A percentile compares a stretch with the other conserved stretches of the same genome.
Evolutionary conservation across 2,888 invertebrate genomes (phyloP).

Genomic region (Aphodius granarius): DNA sequence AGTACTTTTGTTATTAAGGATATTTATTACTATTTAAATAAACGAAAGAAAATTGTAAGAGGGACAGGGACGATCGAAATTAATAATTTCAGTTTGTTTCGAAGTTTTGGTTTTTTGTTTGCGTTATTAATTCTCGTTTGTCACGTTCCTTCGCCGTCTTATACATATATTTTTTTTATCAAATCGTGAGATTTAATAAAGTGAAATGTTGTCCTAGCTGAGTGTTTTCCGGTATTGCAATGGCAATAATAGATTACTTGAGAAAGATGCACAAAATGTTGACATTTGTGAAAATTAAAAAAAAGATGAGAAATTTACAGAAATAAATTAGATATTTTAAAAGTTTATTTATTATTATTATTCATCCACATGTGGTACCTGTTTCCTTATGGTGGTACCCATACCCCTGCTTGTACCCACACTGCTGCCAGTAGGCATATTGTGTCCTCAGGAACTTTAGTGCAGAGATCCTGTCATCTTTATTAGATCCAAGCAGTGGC

Average conservation of each 20-base stretch:
- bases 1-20: constrained; percentile 41
- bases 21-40: constrained; percentile 40
- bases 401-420: too few species aligned
- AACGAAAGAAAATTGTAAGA: constrained; percentile 41
- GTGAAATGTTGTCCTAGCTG: neutral
- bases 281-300: neutral
- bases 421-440: too few species aligned
- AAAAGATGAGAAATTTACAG: neutral
- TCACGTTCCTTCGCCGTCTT: neutral
- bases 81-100: constrained; percentile 20
- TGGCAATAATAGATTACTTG: neutral
- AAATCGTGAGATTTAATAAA: neutral
- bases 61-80: constrained; percentile 16
- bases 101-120: constrained; percentile 19
- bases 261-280: neutral
- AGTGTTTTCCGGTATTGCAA: neutral
- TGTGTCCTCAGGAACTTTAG: too few species aligned
- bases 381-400: too few species aligned
- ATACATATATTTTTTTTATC: neutral
- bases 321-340: too few species aligned
- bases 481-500: too few species aligned
- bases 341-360: too few species aligned
- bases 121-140: constrained; percentile 28
- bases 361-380: too few species aligned
- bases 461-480: too few species aligned